Base-by-base conservation (phyloP, 2,888 invertebrate species). In the Agrochola lychnidis region DNA sequence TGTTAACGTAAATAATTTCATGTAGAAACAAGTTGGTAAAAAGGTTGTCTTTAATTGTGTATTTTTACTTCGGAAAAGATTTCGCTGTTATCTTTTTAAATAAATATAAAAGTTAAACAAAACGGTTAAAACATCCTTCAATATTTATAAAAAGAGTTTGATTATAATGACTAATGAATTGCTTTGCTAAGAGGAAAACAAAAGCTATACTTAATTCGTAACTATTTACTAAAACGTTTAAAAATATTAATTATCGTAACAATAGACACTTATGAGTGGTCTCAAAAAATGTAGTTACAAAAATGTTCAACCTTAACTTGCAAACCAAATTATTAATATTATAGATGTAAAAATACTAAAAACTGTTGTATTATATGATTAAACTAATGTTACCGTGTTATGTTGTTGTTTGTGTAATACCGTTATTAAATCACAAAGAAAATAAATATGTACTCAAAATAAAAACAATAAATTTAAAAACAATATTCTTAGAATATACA, bases 401-500 rank as follows among this genome's bases (percentile, higher is more conserved):
- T 36, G 4, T 36, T 36, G 36, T 36, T 36, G 36, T 36, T 36
- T 36, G 36, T 36, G 36, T 36, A 36, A 36, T 36, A 36, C 30
- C 36, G 14, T 22, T 42, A 61, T 61, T 30, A 25, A 5, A 64
- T 16, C 16, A 66, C 2, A 30, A n/a, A n/a, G 10, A 42, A 59
- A 36, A 56, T 7, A 72, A 19, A 72, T 14, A 10, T 56, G 53
- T 75, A 7, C 36, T 25, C 40, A 51, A 83, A 42, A 67, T 48
- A 30, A 63, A 75, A 78, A 82, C 76, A 72, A 70, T 59, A 67
- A 71, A 81, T 79, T 71, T 45, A 59, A 63, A 40, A 78, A 79
- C 73, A 79, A 79, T 79, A 45, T 78, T 79, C 19, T 30, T 14
- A 66, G 57, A 84, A 82, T 78, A 73, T 72, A 84, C 78, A 82